Percentiles rank a stretch among this genome's conserved stretches.
These are phyloP conservation scores for Tonatia bakeri DNA, from an alignment of 2,113 vertebrate species.

Conservation along the genomic window DNA sequence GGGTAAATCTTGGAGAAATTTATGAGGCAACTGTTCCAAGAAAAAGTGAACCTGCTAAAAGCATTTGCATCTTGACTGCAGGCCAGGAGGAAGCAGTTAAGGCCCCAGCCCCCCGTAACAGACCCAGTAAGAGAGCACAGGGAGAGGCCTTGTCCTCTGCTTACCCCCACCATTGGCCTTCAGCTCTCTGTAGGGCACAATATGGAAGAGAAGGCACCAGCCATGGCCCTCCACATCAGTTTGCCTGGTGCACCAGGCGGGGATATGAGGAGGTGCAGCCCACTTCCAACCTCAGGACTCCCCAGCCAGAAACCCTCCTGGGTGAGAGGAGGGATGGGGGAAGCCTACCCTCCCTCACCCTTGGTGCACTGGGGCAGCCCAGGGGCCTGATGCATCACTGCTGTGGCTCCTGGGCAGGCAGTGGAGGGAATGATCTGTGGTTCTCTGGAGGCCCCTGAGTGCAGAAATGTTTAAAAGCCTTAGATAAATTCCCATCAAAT, in stretches of 20 bases:
- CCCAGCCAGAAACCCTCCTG: neutral
- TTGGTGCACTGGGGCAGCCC: neutral
- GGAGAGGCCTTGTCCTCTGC: neutral
- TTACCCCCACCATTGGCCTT: fast-evolving
- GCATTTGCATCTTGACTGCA: neutral
- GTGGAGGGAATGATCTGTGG: neutral
- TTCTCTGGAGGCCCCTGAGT: neutral
- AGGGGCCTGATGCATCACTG: neutral
- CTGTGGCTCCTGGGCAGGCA: neutral
- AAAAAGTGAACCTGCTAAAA: neutral
- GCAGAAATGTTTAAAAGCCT: slow-evolving; percentile 38
- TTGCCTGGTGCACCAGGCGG: neutral
- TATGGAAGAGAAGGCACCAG: no score
- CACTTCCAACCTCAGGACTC: neutral
- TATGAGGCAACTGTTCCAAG: neutral
- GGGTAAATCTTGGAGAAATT: neutral
- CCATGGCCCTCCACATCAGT: neutral
- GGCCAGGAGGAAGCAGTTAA: neutral
- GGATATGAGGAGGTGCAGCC: no score
- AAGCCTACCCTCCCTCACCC: neutral
- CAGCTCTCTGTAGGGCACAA: neutral
- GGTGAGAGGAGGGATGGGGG: neutral
- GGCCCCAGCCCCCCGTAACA: neutral
- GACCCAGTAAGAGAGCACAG: neutral
- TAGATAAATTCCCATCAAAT: slow-evolving; percentile 56